phyloP scores from a whole-genome alignment of 2,888 invertebrate species.

The Rhagium mordax region DNA sequence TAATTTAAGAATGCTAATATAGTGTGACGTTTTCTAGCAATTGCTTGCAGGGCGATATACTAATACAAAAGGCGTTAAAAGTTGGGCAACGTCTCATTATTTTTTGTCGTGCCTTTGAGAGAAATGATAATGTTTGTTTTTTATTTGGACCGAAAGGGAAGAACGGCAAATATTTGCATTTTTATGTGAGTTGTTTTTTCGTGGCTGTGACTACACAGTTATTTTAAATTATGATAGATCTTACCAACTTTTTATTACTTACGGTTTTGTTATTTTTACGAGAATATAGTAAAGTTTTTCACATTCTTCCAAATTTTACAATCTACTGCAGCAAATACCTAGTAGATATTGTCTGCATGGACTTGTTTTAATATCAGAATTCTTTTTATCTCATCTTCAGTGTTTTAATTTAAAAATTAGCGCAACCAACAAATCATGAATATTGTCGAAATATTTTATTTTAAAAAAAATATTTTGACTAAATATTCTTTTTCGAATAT shows the following conservation, averaged over 20 bases:
- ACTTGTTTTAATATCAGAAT: too few species aligned
- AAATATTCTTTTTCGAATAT: too few species aligned
- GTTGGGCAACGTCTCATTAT: slow-evolving; percentile 65
- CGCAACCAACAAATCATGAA: too few species aligned
- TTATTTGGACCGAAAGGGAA: slow-evolving; percentile 59
- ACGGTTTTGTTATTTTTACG: slow-evolving; percentile 45
- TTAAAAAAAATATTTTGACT: too few species aligned
- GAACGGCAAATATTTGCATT: slow-evolving; percentile 64
- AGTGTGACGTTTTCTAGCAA: slow-evolving; percentile 58
- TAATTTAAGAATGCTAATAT: slow-evolving; percentile 59
- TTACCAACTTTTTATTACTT: slow-evolving; percentile 53
- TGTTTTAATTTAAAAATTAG: too few species aligned
- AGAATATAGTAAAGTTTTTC: slow-evolving; percentile 46
- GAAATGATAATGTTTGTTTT: slow-evolving; percentile 66
- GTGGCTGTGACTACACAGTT: slow-evolving; percentile 62
- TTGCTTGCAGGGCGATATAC: slow-evolving; percentile 55
- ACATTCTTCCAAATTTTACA: slow-evolving; percentile 28
- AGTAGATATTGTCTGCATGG: not conserved
- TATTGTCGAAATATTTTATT: too few species aligned
- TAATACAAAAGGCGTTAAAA: slow-evolving; percentile 63
- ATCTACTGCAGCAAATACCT: not conserved
- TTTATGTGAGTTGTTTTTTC: slow-evolving; percentile 66
- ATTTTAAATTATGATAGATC: slow-evolving; percentile 64
- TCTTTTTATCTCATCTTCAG: too few species aligned
- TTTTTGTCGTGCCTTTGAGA: slow-evolving; percentile 65